Evolutionary conservation across 2,113 vertebrate species (phyloP).

Genomic region (Hydropotes inermis): DNA sequence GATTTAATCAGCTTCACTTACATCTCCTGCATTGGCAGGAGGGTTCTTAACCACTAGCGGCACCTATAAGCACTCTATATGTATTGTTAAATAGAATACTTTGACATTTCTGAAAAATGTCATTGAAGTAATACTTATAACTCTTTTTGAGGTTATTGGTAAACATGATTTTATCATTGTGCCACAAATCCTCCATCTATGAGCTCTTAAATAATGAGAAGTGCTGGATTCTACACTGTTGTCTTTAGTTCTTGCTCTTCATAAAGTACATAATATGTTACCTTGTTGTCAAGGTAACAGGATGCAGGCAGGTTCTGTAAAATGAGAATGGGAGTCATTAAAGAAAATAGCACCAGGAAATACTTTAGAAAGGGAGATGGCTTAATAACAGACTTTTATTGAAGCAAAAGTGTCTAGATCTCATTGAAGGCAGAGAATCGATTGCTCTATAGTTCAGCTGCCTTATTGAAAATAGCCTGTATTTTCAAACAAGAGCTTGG

Average conservation of each 20-base stretch:
- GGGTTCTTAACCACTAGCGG: background rate
- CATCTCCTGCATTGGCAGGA: background rate
- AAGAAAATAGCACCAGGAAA: slow-evolving; percentile 34
- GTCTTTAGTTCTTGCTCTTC: background rate
- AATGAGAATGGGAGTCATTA: slow-evolving; percentile 47
- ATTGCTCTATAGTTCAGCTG: slow-evolving; percentile 18
- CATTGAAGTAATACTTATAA: background rate
- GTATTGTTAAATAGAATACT: slow-evolving; percentile 33
- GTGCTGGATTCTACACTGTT: background rate
- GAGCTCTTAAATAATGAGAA: background rate
- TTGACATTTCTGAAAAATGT: background rate
- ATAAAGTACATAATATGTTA: background rate
- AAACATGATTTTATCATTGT: background rate
- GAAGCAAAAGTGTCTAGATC: slow-evolving; percentile 41
- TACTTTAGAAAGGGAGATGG: slow-evolving; percentile 22
- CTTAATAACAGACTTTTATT: slow-evolving; percentile 36
- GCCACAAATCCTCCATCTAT: background rate
- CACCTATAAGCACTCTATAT: background rate
- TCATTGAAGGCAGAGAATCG: slow-evolving; percentile 31
- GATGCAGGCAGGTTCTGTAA: slow-evolving; percentile 43
- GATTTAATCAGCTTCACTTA: background rate
- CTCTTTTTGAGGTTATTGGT: background rate
- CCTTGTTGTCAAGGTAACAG: slow-evolving; percentile 52
- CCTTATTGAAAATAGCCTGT: background rate
- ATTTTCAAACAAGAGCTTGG: slow-evolving; percentile 29